Evolutionary conservation across 2,888 invertebrate species (phyloP).

Genomic region (Eupeodes luniger): DNA sequence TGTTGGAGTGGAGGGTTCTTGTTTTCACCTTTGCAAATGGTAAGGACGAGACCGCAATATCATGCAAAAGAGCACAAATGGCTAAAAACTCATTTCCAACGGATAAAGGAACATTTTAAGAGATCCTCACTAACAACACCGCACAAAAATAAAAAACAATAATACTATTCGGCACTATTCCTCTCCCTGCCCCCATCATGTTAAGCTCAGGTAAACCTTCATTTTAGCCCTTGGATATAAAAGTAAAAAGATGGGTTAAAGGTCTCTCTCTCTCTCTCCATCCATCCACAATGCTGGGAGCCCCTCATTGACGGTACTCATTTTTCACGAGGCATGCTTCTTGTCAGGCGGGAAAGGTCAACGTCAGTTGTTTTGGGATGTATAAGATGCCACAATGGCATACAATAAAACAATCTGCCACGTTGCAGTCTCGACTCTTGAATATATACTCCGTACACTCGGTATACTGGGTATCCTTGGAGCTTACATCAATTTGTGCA

Average conservation of each 20-base stretch:
- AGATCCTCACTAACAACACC: constrained; percentile 28
- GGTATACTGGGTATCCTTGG: constrained; percentile 16
- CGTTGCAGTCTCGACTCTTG: constrained; percentile 52
- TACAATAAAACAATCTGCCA: constrained; percentile 69
- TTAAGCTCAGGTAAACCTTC: constrained; percentile 28
- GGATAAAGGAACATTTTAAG: constrained; percentile 68
- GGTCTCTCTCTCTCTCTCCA: background rate
- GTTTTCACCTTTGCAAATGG: constrained; percentile 70
- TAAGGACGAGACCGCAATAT: constrained; percentile 70
- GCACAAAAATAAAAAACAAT: constrained; percentile 46
- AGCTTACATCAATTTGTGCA: constrained; percentile 41
- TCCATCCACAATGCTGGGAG: constrained; percentile 12
- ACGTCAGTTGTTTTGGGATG: constrained; percentile 51
- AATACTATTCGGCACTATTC: constrained; percentile 50
- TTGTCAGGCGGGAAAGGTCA: constrained; percentile 64
- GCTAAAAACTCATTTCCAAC: constrained; percentile 71
- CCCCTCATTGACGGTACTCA: constrained; percentile 65
- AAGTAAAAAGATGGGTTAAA: constrained; percentile 6
- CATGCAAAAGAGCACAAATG: constrained; percentile 59
- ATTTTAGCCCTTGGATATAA: constrained; percentile 27
- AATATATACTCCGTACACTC: too few relatives aligned
- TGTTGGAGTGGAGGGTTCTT: constrained; percentile 41
- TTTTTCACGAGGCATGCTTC: constrained; percentile 66
- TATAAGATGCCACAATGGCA: constrained; percentile 60
- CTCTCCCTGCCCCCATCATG: background rate